These are phyloP conservation scores for Morbakka virulenta DNA, from an alignment of 30 jellyfish, hydroid and myxozoan species.

Conservation along the genomic window DNA sequence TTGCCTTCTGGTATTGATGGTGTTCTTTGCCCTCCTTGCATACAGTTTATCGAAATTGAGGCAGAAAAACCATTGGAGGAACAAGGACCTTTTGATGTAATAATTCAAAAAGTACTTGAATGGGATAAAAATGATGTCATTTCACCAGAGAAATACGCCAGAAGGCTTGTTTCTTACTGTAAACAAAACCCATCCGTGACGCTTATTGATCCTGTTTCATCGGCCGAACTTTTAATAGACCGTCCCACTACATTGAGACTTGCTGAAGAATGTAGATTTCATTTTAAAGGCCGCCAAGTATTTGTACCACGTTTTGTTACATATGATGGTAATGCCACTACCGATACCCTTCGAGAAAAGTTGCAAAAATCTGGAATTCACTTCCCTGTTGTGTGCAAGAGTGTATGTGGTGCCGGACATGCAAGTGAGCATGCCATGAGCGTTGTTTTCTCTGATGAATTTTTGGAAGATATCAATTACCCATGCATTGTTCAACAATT, in stretches of 20 bases:
- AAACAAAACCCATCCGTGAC: slow-evolving; percentile 10
- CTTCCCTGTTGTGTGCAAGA: slow-evolving; percentile 77
- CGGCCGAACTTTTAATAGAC: slow-evolving; percentile 77
- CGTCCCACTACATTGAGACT: slow-evolving; percentile 61
- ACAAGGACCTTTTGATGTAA: slow-evolving; percentile 96
- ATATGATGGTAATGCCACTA: slow-evolving; percentile 20
- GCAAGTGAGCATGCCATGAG: slow-evolving; percentile 92
- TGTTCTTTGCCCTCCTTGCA: slow-evolving; percentile 35
- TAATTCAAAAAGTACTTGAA: slow-evolving; percentile 85
- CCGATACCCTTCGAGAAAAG: slow-evolving; percentile 7
- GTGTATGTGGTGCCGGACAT: slow-evolving; percentile 66
- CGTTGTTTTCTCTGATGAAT: slow-evolving; percentile 70
- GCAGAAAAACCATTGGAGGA: slow-evolving; percentile 75
- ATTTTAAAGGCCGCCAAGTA: slow-evolving; percentile 66
- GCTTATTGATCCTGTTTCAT: slow-evolving; percentile 78
- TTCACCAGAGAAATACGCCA: slow-evolving; percentile 55
- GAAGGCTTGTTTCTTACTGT: slow-evolving; percentile 45
- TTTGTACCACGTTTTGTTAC: slow-evolving; percentile 82
- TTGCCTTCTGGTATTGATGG: slow-evolving; percentile 43
- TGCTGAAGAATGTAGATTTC: slow-evolving; percentile 69
- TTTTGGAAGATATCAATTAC: slow-evolving; percentile 36
- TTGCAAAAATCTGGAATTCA: slow-evolving; percentile 33
- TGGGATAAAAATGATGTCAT: slow-evolving; percentile 70
- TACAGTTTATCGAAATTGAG: slow-evolving; percentile 87
- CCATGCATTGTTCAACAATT: slow-evolving; percentile 97